A percentile compares a stretch with the other conserved stretches of the same genome.
phyloP scores from a whole-genome alignment of 2,888 invertebrate genomes.

The Rhorus exstirpatorius region DNA sequence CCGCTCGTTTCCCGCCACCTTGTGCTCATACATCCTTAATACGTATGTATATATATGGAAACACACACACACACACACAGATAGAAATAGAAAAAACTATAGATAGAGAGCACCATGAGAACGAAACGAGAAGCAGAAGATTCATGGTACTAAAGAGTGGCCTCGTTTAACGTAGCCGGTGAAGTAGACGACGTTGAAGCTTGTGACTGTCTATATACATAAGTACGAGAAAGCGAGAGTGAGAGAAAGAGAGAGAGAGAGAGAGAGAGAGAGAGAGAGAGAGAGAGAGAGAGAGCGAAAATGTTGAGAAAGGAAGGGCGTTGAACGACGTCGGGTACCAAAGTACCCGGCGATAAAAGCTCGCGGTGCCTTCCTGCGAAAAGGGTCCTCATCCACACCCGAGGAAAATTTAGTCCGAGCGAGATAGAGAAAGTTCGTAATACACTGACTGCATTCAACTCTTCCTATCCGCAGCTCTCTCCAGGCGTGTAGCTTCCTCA shows the following conservation, averaged over 20 bases:
- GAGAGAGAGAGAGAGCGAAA: not conserved
- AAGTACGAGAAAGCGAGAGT: slow-evolving; percentile 53
- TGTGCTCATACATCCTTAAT: too few species aligned
- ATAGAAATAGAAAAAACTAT: slow-evolving; percentile 18
- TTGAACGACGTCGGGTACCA: slow-evolving; percentile 73
- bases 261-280: slow-evolving; percentile 1
- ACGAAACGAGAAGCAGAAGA: slow-evolving; percentile 59
- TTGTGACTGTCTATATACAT: slow-evolving; percentile 70
- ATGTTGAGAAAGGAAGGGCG: slow-evolving; percentile 66
- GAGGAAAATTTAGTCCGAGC: slow-evolving; percentile 50
- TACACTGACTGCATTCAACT: slow-evolving; percentile 38
- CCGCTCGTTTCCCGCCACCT: too few species aligned
- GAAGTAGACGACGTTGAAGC: slow-evolving; percentile 75
- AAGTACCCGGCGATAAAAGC: slow-evolving; percentile 75
- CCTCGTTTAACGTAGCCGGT: slow-evolving; percentile 73
- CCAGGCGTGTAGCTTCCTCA: slow-evolving; percentile 1
- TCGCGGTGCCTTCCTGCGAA: slow-evolving; percentile 57
- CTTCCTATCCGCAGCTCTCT: slow-evolving; percentile 4
- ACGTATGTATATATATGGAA: not conserved
- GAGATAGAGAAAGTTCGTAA: slow-evolving; percentile 55
- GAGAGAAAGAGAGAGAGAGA: not conserved
- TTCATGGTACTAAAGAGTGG: slow-evolving; percentile 75
- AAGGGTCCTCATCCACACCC: slow-evolving; percentile 48
- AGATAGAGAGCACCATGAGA: slow-evolving; percentile 26
- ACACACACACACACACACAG: too few species aligned